phyloP scores from a whole-genome alignment of 2,888 invertebrate genomes.

The Pseudoips prasinana region DNA sequence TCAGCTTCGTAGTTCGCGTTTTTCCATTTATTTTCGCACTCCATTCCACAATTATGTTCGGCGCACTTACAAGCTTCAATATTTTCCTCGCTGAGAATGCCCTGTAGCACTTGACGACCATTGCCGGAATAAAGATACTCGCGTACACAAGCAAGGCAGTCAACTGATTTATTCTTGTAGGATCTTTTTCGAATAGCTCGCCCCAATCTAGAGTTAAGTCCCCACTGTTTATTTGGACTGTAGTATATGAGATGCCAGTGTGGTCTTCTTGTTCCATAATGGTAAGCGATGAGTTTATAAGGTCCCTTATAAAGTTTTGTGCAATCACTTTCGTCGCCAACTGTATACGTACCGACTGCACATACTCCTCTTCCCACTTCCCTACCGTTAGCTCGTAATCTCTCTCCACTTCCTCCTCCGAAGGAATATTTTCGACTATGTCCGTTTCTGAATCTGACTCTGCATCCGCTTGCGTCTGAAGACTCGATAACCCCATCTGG shows the following conservation, averaged over 20 bases:
- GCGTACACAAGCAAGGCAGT: conserved; percentile 24
- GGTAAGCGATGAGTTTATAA: conserved; percentile 8
- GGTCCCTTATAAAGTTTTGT: conserved; percentile 1
- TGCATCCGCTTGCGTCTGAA: too few relatives aligned
- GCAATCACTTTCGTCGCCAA: neutral
- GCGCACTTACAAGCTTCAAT: conserved; percentile 12
- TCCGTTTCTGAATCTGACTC: too few relatives aligned
- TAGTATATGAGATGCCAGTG: conserved; percentile 10
- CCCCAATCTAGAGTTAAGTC: too few relatives aligned
- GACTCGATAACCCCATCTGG: too few relatives aligned
- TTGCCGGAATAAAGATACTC: conserved; percentile 32
- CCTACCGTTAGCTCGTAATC: neutral
- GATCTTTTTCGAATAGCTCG: too few relatives aligned
- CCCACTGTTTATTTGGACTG: conserved; percentile 3
- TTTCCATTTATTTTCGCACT: neutral
- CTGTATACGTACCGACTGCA: neutral
- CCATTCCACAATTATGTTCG: conserved; percentile 10
- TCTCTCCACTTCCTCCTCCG: neutral
- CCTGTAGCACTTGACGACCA: conserved; percentile 28
- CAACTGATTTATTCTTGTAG: too few relatives aligned
- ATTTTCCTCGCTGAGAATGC: conserved; percentile 11
- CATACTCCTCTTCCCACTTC: neutral
- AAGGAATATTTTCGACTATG: neutral
- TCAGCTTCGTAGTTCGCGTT: conserved; percentile 1
- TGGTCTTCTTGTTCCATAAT: conserved; percentile 3